Conservation (phyloP, 2,113 vertebrate genomes). For the Bambusicola thoracicus region DNA sequence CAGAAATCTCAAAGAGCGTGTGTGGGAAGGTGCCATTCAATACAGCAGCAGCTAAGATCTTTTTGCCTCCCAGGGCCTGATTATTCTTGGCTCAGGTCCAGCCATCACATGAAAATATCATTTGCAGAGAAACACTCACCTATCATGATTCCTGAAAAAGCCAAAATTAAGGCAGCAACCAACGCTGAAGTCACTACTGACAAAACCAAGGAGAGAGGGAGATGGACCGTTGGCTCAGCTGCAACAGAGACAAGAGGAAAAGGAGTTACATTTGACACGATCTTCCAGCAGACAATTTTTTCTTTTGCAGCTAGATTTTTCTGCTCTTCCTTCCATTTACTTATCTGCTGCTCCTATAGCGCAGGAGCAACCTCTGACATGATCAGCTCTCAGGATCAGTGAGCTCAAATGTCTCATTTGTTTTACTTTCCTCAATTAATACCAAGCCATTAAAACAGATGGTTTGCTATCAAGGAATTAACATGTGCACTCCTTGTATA, state of each 20-base stretch:
- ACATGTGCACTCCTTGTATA: neutral
- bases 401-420: neutral
- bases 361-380: neutral
- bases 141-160: constrained; percentile 97
- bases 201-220: constrained; percentile 88
- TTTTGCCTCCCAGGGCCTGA: constrained; percentile 12
- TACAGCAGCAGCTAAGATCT: neutral
- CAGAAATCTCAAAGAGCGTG: neutral
- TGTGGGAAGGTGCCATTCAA: constrained; percentile 14
- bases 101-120: neutral
- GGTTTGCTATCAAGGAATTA: constrained; percentile 47
- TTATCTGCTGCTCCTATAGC: neutral
- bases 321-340: neutral
- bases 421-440: constrained; percentile 54
- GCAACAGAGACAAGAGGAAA: constrained; percentile 51
- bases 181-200: constrained; percentile 94
- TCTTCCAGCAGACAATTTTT: neutral
- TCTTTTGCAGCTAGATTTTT: neutral
- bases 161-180: constrained; percentile 93
- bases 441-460: constrained; percentile 36
- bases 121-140: constrained; percentile 82
- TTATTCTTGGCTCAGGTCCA: constrained; percentile 26
- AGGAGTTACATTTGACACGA: neutral
- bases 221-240: constrained; percentile 79
- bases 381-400: neutral